Base-by-base conservation (phyloP, 2,113 vertebrate species). In the Romanogobio albipinnatus region DNA sequence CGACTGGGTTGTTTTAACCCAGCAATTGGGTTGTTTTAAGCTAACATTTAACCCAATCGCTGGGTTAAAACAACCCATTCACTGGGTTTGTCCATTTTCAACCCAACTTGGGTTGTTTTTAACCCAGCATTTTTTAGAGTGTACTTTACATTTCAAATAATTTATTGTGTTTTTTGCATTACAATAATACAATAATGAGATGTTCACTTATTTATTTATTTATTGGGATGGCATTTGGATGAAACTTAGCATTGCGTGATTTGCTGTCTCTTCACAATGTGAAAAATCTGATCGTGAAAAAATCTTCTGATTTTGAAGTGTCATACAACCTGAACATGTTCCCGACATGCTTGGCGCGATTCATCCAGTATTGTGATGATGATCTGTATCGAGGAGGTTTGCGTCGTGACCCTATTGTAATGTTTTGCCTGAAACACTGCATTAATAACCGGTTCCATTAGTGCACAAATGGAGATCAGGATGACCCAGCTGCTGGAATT, bases 391-490 rank as follows among this genome's bases (percentile, higher is more conserved):
- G 36, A 36, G 58, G 36, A 62, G 22, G 76, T 62, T 45, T 26
- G 53, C 53, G 8, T 10, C 7, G 58, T 79, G 58, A 26, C 36
- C 58, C 4, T 24, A 43, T 43, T 43, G 14, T 14, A 43, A 59
- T 43, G n/a, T 33, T n/a, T 14, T 43, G 19, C 53, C 24, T 61
- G 53, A 33, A 78, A 24, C 53, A 26, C 61, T 79, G 36, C 76
- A 79, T 79, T 62, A 47, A 24, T 26, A 79, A 79, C 61, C 7
- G 3, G 5, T 47, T 3, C 58, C 39, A 29, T 79, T 62, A 79
- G 36, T 62, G 76, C 22, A 26, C 36, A 45, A 79, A 62, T 62
- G 58, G 36, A 79, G 59, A 79, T 47, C 76, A 47, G 58, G 7
- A 62, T 47, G 58, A 62, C 76, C 76, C 39, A 4, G 13, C n/a